Evolutionary conservation across 2,113 vertebrate genomes (phyloP).

Genomic region (Pungitius pungitius): DNA sequence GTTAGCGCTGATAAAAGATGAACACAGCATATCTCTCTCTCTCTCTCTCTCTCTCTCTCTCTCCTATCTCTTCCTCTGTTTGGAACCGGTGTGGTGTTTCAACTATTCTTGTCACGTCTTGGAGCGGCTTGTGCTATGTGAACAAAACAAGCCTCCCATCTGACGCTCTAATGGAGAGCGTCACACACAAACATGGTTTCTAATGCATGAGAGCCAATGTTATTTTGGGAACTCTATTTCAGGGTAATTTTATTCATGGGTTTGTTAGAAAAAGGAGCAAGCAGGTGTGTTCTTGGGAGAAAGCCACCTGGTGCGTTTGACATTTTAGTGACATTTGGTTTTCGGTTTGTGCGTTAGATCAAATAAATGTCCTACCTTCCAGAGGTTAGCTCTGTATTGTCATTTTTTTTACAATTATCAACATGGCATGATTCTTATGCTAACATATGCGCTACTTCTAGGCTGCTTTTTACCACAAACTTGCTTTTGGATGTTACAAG

Average conservation of each 20-base stretch:
- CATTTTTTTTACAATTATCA: conserved; percentile 38
- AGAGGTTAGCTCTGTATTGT: conserved; percentile 8
- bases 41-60: not conserved
- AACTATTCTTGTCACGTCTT: conserved; percentile 30
- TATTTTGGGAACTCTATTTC: conserved; percentile 40
- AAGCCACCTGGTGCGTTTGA: conserved; percentile 1
- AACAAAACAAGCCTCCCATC: conserved; percentile 17
- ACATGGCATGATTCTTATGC: conserved; percentile 47
- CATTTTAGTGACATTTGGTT: conserved; percentile 8
- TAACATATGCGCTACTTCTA: conserved; percentile 12
- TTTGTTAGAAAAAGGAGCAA: conserved; percentile 14
- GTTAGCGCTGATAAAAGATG: conserved; percentile 20
- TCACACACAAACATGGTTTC: not conserved
- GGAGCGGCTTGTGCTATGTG: not conserved
- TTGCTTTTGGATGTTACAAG: conserved; percentile 13
- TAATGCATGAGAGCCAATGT: conserved; percentile 15
- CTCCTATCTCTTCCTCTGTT: not conserved
- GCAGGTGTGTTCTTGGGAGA: conserved; percentile 7
- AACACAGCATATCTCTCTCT: not conserved
- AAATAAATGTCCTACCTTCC: not conserved
- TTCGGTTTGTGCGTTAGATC: not conserved
- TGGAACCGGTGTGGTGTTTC: not conserved
- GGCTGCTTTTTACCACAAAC: conserved; percentile 12
- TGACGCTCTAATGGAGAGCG: conserved; percentile 1
- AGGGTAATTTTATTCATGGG: conserved; percentile 26